phyloP scores from a whole-genome alignment of 2,113 vertebrate genomes.

The Fukomys damarensis region DNA sequence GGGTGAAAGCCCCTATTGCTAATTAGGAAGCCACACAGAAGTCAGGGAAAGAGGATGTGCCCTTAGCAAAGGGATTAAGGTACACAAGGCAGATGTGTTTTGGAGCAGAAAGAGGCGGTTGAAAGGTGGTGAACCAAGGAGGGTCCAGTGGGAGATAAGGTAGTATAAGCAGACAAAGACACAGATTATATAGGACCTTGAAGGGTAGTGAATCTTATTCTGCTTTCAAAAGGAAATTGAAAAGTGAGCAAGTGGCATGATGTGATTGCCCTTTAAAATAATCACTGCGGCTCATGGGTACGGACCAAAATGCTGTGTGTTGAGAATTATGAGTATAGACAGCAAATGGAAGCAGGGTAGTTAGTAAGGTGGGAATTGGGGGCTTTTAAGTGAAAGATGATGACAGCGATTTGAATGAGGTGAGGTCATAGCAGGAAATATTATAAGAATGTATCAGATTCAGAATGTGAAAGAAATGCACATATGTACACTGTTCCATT shows the following conservation, averaged over 20 bases:
- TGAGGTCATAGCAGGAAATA: neutral
- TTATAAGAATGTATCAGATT: neutral
- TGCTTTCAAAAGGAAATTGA: conserved; percentile 6
- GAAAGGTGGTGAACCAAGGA: neutral
- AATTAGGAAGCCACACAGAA: neutral
- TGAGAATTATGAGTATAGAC: neutral
- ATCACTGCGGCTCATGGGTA: neutral
- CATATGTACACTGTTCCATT: neutral
- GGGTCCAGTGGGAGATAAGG: neutral
- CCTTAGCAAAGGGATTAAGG: neutral
- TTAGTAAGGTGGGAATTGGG: neutral
- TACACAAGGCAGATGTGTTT: neutral
- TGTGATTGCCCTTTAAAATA: neutral
- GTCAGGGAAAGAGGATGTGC: neutral
- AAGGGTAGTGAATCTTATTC: neutral
- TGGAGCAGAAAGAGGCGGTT: neutral
- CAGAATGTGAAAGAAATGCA: neutral
- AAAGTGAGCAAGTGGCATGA: neutral
- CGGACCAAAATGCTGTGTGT: neutral
- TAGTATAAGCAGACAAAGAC: neutral
- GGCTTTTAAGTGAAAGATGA: neutral
- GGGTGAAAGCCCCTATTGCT: neutral
- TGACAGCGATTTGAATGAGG: neutral
- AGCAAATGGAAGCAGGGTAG: neutral
- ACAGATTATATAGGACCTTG: neutral